phyloP scores from a whole-genome alignment of 1,140 invertebrate species.

The Aethina tumida region DNA sequence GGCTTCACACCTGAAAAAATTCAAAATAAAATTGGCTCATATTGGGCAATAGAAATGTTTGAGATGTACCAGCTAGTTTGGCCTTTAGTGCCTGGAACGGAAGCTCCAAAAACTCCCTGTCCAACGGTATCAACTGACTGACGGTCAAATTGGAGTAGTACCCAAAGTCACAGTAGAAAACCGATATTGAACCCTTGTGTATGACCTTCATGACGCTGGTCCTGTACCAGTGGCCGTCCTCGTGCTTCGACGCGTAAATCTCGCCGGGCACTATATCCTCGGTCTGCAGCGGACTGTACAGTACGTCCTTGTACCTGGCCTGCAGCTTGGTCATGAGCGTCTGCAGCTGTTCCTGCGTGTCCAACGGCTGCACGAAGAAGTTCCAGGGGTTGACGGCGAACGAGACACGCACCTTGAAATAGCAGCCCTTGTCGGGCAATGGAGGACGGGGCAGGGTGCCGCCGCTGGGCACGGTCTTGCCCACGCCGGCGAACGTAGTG shows the following conservation, averaged over 20 bases:
- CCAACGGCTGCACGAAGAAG: constrained; percentile 32
- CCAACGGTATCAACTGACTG: constrained; percentile 38
- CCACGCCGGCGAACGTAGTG: neutral
- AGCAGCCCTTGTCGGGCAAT: constrained; percentile 16
- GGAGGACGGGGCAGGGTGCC: constrained; percentile 21
- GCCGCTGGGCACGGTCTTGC: constrained; percentile 22
- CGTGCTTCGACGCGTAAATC: constrained; percentile 32
- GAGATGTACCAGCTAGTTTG: constrained; percentile 39
- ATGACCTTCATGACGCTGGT: constrained; percentile 38
- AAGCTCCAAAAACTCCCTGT: constrained; percentile 38
- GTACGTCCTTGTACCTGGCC: constrained; percentile 19
- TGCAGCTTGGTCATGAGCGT: constrained; percentile 28
- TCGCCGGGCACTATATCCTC: constrained; percentile 29
- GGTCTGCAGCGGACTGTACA: constrained; percentile 21
- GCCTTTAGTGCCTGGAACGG: constrained; percentile 49
- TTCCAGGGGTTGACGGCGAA: constrained; percentile 34
- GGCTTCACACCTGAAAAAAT: constrained; percentile 31
- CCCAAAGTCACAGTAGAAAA: constrained; percentile 47
- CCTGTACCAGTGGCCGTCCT: constrained; percentile 34
- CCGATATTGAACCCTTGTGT: constrained; percentile 36
- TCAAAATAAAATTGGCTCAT: constrained; percentile 2
- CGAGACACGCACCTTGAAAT: constrained; percentile 29
- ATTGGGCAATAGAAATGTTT: constrained; percentile 6
- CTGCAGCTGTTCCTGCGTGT: constrained; percentile 16
- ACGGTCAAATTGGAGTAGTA: constrained; percentile 36